Conservation (phyloP, 2,797 vertebrate genomes). For the Propithecus perrieri region DNA sequence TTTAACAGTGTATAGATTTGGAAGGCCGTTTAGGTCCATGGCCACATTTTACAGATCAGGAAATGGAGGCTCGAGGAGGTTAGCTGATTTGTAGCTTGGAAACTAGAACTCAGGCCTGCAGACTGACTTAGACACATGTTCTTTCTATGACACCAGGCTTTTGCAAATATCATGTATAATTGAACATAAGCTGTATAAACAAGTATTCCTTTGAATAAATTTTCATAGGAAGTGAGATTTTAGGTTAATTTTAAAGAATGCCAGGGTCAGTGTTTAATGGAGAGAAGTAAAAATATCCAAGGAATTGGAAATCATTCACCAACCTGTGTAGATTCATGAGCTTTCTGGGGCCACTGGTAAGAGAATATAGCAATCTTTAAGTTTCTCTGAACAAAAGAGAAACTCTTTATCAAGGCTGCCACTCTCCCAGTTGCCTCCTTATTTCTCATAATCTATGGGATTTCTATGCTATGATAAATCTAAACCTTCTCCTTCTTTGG, state of each 20-base stretch:
- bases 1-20: not conserved
- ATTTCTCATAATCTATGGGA: not conserved
- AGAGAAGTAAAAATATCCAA: slow-evolving; percentile 8
- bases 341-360: slow-evolving; percentile 13
- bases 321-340: not conserved
- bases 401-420: not conserved
- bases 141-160: not conserved
- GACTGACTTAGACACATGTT: not conserved
- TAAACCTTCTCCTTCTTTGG: not conserved
- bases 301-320: not conserved
- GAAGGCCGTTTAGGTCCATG: not conserved
- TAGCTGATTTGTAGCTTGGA: not conserved
- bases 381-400: not conserved
- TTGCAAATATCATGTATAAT: not conserved
- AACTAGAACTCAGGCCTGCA: not conserved
- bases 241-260: slow-evolving; percentile 25
- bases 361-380: not conserved
- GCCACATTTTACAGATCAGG: not conserved
- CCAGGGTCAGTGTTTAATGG: not conserved
- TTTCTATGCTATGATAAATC: not conserved
- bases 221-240: slow-evolving; percentile 10
- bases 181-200: not conserved
- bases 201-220: not conserved
- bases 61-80: not conserved
- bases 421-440: not conserved